Conservation (phyloP, 2,113 vertebrate species). For the Nesogale talazaci region DNA sequence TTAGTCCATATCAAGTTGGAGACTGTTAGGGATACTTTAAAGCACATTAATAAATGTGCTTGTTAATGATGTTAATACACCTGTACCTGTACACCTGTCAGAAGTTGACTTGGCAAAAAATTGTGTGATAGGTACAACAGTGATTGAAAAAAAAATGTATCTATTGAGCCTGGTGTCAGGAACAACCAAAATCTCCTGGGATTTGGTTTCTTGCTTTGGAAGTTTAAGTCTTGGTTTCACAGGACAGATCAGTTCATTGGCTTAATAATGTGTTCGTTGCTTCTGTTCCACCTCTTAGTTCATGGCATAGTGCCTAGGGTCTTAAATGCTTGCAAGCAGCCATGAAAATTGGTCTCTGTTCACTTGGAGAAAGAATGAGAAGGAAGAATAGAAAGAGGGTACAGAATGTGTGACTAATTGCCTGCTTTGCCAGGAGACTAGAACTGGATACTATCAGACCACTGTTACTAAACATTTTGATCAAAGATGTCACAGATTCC, state of each 20-base stretch:
- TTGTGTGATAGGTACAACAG: background rate
- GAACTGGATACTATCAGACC: background rate
- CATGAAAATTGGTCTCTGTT: background rate
- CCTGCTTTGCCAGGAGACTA: background rate
- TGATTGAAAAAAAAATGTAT: background rate
- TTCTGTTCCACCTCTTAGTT: background rate
- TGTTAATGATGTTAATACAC: background rate
- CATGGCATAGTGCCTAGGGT: background rate
- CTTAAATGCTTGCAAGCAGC: background rate
- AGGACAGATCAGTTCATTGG: background rate
- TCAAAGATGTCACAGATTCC: background rate
- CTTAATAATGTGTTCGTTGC: background rate
- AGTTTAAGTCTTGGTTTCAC: background rate
- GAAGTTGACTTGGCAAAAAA: background rate
- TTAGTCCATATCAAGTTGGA: conserved; percentile 42
- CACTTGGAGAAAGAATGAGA: background rate
- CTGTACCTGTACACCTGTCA: background rate
- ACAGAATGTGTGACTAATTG: background rate
- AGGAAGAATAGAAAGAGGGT: background rate
- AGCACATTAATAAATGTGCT: background rate
- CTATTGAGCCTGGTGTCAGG: background rate
- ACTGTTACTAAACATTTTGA: background rate
- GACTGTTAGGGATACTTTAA: conserved; percentile 26
- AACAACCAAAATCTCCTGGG: background rate
- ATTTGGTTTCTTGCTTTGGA: background rate